phyloP scores from a whole-genome alignment of 2,113 vertebrate genomes.

The Rhea pennata region DNA sequence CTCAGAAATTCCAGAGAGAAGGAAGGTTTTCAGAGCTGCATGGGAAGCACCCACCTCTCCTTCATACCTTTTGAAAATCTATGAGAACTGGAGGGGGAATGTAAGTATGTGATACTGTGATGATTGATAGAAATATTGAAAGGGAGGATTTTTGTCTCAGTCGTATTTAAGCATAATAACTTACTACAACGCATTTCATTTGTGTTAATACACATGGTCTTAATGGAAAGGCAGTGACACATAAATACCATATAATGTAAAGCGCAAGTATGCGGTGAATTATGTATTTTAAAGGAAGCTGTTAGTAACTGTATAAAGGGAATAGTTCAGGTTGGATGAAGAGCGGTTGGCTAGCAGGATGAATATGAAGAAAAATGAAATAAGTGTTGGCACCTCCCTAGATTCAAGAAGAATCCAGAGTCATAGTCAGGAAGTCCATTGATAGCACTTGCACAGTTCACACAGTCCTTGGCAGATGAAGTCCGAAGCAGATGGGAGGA shows the following conservation, averaged over 20 bases:
- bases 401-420: not conserved
- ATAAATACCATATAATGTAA: not conserved
- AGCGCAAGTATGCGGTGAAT: not conserved
- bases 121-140: not conserved
- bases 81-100: not conserved
- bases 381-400: not conserved
- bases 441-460: accelerated
- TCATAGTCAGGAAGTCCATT: not conserved
- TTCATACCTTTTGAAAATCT: not conserved
- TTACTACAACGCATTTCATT: not conserved
- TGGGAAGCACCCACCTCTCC: not conserved
- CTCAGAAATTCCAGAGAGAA: not conserved
- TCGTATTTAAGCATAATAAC: not conserved
- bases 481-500: not conserved
- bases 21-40: not conserved
- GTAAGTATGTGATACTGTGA: not conserved
- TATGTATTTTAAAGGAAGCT: not conserved
- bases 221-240: not conserved
- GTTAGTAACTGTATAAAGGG: not conserved
- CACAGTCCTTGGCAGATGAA: not conserved
- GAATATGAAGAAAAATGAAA: not conserved
- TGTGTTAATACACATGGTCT: not conserved
- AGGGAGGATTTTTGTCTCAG: not conserved
- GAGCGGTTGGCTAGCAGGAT: not conserved
- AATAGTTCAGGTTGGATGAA: not conserved